Evolutionary conservation across 1,140 invertebrate species (phyloP).

Genomic region (Monochamus saltuarius): DNA sequence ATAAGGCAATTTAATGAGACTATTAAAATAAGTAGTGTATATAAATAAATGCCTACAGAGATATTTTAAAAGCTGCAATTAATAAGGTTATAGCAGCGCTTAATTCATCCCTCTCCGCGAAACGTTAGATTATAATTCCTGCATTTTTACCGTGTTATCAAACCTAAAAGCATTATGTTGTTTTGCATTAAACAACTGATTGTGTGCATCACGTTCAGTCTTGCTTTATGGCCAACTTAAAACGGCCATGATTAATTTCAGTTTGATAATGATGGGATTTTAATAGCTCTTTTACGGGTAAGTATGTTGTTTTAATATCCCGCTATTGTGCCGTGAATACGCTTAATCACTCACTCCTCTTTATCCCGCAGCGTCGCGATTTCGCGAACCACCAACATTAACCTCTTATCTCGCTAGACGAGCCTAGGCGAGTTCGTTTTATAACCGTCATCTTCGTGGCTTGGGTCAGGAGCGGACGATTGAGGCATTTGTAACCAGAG

Average conservation of each 20-base stretch:
- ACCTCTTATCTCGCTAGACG: no score
- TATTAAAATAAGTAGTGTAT: no score
- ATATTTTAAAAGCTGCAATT: slow-evolving; percentile 24
- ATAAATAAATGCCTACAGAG: slow-evolving; percentile 12
- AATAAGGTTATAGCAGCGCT: slow-evolving; percentile 21
- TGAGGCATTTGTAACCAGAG: no score
- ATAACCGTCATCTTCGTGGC: no score
- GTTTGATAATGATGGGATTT: slow-evolving; percentile 44
- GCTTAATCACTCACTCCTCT: slow-evolving; percentile 32
- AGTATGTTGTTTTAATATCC: slow-evolving; percentile 46
- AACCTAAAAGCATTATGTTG: slow-evolving; percentile 48
- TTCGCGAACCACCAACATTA: no score
- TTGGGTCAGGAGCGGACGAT: no score
- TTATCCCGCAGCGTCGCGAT: background rate
- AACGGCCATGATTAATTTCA: slow-evolving; percentile 46
- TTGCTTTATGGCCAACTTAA: slow-evolving; percentile 39
- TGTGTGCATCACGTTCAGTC: slow-evolving; percentile 43
- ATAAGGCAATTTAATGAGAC: no score
- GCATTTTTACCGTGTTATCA: slow-evolving; percentile 37
- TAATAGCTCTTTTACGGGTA: slow-evolving; percentile 48
- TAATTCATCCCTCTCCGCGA: slow-evolving; percentile 8
- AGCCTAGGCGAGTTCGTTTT: no score
- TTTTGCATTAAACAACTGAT: slow-evolving; percentile 49
- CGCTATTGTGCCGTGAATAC: slow-evolving; percentile 39
- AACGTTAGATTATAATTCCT: slow-evolving; percentile 15